Conservation (phyloP, 2,797 vertebrate species). For the Buceros bicornis region DNA sequence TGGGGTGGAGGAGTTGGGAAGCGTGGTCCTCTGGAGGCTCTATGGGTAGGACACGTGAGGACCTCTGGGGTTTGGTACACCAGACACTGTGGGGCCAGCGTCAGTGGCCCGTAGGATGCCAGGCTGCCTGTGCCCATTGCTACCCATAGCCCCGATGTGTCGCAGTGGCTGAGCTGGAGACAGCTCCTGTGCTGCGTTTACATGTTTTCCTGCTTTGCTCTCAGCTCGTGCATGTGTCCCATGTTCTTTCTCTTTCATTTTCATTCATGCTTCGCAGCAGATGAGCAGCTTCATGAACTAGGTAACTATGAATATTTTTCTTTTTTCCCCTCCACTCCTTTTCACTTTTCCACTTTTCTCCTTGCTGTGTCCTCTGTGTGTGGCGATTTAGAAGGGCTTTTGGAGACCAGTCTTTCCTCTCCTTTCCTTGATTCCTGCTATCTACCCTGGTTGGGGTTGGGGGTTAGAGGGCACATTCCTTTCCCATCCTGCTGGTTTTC, state of each 20-base stretch:
- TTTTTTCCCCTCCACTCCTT: not conserved
- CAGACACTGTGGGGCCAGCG: accelerated
- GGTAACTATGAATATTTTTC: conserved; percentile 69
- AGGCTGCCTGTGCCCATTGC: not conserved
- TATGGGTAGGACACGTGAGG: accelerated
- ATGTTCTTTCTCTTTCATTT: conserved; percentile 40
- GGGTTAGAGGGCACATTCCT: not conserved
- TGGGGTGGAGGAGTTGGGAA: not conserved
- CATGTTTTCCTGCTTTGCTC: not conserved
- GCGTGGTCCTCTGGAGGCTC: not conserved
- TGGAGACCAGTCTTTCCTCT: not conserved
- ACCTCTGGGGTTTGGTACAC: not conserved
- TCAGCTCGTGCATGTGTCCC: not conserved
- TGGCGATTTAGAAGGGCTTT: too few relatives aligned
- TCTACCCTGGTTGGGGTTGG: not conserved
- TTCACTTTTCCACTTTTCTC: not conserved
- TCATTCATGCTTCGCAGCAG: conserved; percentile 60
- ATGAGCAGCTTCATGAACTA: conserved; percentile 30
- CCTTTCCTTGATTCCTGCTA: not conserved
- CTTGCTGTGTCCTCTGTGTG: accelerated
- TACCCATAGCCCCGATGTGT: not conserved
- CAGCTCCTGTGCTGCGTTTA: not conserved
- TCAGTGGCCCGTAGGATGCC: not conserved
- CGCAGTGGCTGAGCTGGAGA: not conserved
- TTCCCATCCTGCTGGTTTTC: not conserved